Evolutionary conservation across 2,113 vertebrate genomes (phyloP), one percentile per base, ranked within the genome.

Genomic region (Apodemus speciosus): DNA sequence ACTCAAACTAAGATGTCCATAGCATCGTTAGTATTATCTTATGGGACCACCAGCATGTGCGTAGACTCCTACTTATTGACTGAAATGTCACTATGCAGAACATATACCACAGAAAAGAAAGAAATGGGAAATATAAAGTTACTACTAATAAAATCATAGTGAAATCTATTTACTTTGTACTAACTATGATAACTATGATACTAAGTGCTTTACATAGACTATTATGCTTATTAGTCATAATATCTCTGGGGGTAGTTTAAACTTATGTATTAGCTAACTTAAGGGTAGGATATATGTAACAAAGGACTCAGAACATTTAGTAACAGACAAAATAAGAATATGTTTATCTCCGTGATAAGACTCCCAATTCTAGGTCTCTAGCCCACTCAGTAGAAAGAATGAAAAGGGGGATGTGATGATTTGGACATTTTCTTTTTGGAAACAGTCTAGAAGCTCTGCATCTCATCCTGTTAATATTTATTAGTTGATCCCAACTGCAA

Each of bases 251-350:
- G 16, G 49, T 23, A 56, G 25, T 62, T 68, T 95, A n/a, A 35
- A 72, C 83, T 85, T 66, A 92, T 71, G 80, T 94, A 72, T 83
- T 64, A 77, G 43, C 66, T 73, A 93, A 60, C 27, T 46, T 84
- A 88, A 88, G 40, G 9, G 88, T 58, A 91, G 38, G 11, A 6
- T 90, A 32, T 25, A n/a, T 51, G 4, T 90, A 93, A 92, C 60
- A 92, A 88, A 89, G 38, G 35, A 60, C 20, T 40, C 23, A 35
- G 81, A 94, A 81, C 3, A 62, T 66, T 84, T 43, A 62, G 46
- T 73, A 77, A 72, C 2, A 46, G 32, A 87, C 32, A 91, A 94
- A 90, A 79, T 71, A 79, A 13, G 68, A 95, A 87, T 58, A 35
- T 51, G n/a, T 71, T 86, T 94, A 43, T 90, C 32, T 89, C 35